A percentile compares a stretch with the other conserved stretches of the same genome.
Evolutionary conservation across 2,113 vertebrate species (phyloP).

Genomic region (Pogonocichla stellata): DNA sequence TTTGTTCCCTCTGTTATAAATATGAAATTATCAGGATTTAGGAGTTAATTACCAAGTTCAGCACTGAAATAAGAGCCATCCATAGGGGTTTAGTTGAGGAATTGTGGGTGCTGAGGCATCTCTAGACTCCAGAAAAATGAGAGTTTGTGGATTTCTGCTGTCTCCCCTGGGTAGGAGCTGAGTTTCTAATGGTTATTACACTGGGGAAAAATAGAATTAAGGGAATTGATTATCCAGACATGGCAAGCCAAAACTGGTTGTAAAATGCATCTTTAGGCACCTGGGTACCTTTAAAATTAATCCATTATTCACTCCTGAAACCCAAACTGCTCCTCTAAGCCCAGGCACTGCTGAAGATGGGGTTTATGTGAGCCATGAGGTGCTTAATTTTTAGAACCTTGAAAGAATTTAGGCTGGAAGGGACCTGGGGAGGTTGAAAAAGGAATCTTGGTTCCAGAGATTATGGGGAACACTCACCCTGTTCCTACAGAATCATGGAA

Average conservation of each 20-base stretch:
- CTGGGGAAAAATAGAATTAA: background rate
- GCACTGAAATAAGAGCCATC: background rate
- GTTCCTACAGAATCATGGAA: background rate
- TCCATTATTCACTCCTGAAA: background rate
- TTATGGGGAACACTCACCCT: background rate
- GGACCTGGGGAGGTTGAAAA: background rate
- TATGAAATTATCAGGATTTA: background rate
- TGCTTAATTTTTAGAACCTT: background rate
- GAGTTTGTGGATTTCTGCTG: background rate
- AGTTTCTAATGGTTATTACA: background rate
- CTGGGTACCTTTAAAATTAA: background rate
- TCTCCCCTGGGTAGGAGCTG: background rate
- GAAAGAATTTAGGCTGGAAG: background rate
- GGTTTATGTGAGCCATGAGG: rapidly evolving
- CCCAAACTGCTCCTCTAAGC: background rate
- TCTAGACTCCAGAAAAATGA: background rate
- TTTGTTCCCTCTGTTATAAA: background rate
- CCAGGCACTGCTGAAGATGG: background rate
- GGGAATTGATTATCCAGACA: background rate
- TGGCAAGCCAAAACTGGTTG: background rate
- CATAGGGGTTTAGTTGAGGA: background rate
- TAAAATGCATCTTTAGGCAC: background rate
- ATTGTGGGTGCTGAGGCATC: background rate
- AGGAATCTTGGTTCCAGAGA: background rate
- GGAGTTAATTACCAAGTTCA: background rate